These are phyloP conservation scores for Diceros bicornis DNA, from an alignment of 2,797 vertebrate species.

Conservation along the genomic window DNA sequence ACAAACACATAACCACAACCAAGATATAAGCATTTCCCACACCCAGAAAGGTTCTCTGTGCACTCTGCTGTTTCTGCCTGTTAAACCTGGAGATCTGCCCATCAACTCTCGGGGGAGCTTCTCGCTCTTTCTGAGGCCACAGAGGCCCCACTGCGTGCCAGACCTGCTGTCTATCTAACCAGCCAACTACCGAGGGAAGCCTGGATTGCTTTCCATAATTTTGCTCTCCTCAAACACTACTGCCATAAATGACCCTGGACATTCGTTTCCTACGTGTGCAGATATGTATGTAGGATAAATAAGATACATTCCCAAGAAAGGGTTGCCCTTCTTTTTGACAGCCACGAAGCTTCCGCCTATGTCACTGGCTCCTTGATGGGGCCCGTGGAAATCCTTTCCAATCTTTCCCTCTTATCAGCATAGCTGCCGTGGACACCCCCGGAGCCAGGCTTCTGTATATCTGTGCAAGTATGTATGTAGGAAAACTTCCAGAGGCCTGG, in stretches of 20 bases:
- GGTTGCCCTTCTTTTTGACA: not conserved
- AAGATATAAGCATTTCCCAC: not conserved
- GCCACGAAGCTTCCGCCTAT: not conserved
- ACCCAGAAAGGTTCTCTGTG: not conserved
- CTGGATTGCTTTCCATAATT: not conserved
- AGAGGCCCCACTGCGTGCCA: not conserved
- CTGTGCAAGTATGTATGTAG: not conserved
- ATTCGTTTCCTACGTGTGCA: not conserved
- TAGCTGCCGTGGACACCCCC: not conserved
- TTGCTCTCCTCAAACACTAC: not conserved
- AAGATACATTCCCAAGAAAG: not conserved
- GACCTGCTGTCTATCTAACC: not conserved
- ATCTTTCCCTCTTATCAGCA: not conserved
- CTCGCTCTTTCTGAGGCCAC: not conserved
- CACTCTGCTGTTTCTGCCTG: not conserved
- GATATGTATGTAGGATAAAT: not conserved
- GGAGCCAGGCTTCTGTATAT: not conserved
- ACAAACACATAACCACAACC: not conserved
- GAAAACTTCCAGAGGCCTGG: not conserved
- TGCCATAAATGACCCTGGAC: rapidly evolving
- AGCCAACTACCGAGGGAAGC: not conserved
- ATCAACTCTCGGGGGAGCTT: not conserved
- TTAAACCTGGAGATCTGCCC: not conserved
- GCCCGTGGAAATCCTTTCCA: not conserved
- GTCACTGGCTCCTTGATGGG: not conserved